Percentiles rank a stretch among this genome's conserved stretches.
Conservation (phyloP, 2,888 invertebrate genomes). For the Endotricha flammealis region DNA sequence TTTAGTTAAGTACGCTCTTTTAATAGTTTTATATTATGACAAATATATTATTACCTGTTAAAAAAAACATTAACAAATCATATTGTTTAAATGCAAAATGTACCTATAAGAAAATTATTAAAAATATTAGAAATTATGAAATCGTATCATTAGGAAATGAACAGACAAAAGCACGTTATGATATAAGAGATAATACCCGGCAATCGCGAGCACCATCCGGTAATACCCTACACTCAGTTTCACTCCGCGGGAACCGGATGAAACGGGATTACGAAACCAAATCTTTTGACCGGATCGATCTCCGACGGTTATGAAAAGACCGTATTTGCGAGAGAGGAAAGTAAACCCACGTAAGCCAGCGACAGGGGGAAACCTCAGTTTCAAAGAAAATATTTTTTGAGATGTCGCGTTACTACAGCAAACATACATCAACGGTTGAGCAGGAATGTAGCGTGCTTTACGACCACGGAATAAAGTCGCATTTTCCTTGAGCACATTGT, state of each 20-base stretch:
- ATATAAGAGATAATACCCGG: conserved; percentile 6
- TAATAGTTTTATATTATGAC: no score
- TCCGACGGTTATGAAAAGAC: conserved; percentile 70
- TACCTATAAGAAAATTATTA: no score
- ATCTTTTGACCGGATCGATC: conserved; percentile 56
- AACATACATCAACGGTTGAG: conserved; percentile 23
- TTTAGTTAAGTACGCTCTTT: no score
- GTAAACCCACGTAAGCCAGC: conserved; percentile 56
- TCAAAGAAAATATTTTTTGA: conserved; percentile 63
- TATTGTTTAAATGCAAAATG: no score
- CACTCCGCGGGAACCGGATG: conserved; percentile 33
- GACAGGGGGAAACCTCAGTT: conserved; percentile 56
- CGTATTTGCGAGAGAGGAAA: conserved; percentile 45
- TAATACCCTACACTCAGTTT: conserved; percentile 19
- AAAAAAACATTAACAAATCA: no score
- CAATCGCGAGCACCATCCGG: no score
- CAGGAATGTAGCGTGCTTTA: conserved; percentile 20
- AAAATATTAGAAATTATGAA: no score
- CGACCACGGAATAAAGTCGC: conserved; percentile 25
- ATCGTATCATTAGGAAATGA: no score
- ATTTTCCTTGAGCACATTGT: conserved; percentile 11
- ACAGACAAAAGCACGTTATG: background rate
- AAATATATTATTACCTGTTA: no score
- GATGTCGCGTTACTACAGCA: conserved; percentile 54
- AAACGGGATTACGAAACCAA: conserved; percentile 52